These are phyloP conservation scores for Lagorchestes hirsutus DNA, from an alignment of 2,797 vertebrate species.

Conservation along the genomic window DNA sequence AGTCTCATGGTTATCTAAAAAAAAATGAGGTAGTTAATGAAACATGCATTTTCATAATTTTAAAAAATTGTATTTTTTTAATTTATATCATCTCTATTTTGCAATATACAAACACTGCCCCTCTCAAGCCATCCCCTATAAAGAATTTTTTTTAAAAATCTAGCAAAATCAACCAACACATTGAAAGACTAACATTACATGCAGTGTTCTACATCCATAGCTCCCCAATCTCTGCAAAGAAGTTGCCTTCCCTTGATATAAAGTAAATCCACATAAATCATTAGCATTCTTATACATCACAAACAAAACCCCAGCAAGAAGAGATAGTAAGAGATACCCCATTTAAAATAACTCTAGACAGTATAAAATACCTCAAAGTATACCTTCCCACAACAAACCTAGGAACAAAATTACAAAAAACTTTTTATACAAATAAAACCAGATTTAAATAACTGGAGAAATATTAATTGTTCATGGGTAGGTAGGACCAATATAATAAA, in stretches of 20 bases:
- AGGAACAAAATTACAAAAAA: not conserved
- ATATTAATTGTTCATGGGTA: not conserved
- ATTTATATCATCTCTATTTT: not conserved
- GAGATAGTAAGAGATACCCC: not conserved
- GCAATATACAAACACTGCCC: not conserved
- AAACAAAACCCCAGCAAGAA: not conserved
- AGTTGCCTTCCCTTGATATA: not conserved
- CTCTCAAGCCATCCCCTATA: not conserved
- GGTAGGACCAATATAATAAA: not conserved
- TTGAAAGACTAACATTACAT: not conserved
- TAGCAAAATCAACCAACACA: not conserved
- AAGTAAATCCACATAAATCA: not conserved
- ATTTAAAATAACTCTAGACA: not conserved
- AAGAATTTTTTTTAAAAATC: not conserved
- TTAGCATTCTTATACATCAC: not conserved
- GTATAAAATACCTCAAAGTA: not conserved
- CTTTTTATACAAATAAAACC: not conserved
- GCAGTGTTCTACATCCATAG: not conserved
- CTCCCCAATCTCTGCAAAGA: not conserved
- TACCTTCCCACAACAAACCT: not conserved
- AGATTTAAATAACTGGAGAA: not conserved
- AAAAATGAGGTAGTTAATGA: not conserved
- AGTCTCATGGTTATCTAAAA: not conserved
- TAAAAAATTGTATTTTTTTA: not conserved
- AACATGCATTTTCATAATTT: not conserved